Percentiles rank a stretch among this genome's conserved stretches.
These are phyloP conservation scores for Leucopsar rothschildi DNA, from an alignment of 2,113 vertebrate species.

Conservation along the genomic window DNA sequence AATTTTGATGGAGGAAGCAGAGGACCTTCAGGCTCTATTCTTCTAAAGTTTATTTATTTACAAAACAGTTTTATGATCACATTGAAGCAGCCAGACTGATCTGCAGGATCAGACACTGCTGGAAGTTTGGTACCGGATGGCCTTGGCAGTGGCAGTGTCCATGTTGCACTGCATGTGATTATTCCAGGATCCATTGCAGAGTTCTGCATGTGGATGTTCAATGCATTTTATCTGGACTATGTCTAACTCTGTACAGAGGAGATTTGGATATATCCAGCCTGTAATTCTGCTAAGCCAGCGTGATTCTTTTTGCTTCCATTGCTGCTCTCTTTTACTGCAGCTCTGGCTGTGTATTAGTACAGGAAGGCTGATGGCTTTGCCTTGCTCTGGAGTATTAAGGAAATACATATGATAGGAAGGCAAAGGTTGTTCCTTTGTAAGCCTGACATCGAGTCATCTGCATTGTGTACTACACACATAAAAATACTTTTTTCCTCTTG, in stretches of 20 bases:
- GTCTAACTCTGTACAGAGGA: not conserved
- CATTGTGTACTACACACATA: not conserved
- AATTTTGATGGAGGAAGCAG: not conserved
- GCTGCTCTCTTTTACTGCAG: not conserved
- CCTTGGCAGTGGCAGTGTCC: rapidly evolving
- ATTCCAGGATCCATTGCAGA: not conserved
- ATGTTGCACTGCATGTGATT: not conserved
- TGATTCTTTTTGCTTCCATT: not conserved
- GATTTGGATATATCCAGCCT: not conserved
- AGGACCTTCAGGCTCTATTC: not conserved
- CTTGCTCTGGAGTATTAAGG: not conserved
- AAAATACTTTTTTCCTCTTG: not conserved
- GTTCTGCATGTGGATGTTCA: not conserved
- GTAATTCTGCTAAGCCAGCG: rapidly evolving
- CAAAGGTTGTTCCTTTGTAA: not conserved
- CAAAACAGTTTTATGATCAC: not conserved
- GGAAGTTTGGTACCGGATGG: not conserved
- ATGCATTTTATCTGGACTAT: not conserved
- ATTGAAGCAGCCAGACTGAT: not conserved
- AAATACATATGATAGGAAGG: not conserved
- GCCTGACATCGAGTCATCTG: not conserved
- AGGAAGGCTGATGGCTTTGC: not conserved
- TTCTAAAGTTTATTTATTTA: not conserved
- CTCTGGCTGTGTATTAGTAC: not conserved
- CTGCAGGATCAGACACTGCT: not conserved